Base-by-base conservation (phyloP, 2,113 vertebrate genomes). In the Grammomys dolichurus region DNA sequence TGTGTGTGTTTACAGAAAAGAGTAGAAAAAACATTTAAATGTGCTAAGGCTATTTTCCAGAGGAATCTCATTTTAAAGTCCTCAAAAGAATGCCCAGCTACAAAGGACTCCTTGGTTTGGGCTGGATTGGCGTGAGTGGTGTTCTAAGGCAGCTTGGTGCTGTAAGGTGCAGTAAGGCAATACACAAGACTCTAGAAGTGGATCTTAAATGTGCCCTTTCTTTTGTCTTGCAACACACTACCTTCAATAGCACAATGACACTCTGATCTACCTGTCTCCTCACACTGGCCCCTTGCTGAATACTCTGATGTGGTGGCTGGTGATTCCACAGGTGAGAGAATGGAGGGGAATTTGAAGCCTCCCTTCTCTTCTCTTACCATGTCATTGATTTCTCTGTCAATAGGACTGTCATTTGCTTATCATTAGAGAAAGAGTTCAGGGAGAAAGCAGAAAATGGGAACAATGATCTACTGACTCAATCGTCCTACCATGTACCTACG, bases 281-380 rank as follows among this genome's bases (percentile, higher is more conserved):
- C n/a, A 54, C 1, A 0, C 3, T 28, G 63, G 1, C 3, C 14
- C 9, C 63, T 87, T 78, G 20, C n/a, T 46, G 46, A 1, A 19
- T 5, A 19, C 19, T 20, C n/a, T 19, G 46, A 51, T 75, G 26
- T 90, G 48, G 31, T 12, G 0, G 28, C 60, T 1, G 7, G 7
- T 36, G 9, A 11, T 4, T 31, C 51, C 28, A 75, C 36, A 67
- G 6, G 7, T 16, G 40, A 67, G 26, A 28, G 14, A 73, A 75
- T 3, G 7, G 40, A 89, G 26, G 19, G 1, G 14, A 63, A 8
- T 36, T 24, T 56, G 70, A 63, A 20, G 7, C 14, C 14, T 93
- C 75, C 56, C 19, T 73, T 77, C 11, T 67, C 26, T 56, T 65
- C 67, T 87, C 51, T 87, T 13, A 87, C 28, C 6, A 11, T 1